A percentile compares a stretch with the other conserved stretches of the same genome.
These are phyloP conservation scores for Falcaria lacertinaria DNA, from an alignment of 2,888 invertebrate species.

Conservation along the genomic window DNA sequence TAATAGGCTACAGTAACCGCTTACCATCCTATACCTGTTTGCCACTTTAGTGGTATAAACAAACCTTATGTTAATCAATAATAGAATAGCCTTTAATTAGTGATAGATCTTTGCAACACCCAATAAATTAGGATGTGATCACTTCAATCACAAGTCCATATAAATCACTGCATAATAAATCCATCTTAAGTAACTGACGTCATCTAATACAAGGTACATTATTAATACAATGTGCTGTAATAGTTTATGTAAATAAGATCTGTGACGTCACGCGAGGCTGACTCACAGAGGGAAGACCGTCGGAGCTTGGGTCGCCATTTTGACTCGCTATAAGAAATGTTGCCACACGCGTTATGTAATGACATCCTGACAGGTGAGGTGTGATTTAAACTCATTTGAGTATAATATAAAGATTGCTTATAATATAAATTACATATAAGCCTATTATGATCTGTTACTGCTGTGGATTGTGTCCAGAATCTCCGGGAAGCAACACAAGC, in stretches of 20 bases:
- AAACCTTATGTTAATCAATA: too few relatives aligned
- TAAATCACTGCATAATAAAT: too few relatives aligned
- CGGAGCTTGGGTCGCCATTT: background rate
- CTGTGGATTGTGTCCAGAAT: too few relatives aligned
- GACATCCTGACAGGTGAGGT: background rate
- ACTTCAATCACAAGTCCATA: too few relatives aligned
- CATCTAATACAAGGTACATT: slow-evolving; percentile 5
- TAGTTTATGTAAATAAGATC: slow-evolving; percentile 25
- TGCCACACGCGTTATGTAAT: slow-evolving; percentile 7
- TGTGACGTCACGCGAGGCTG: slow-evolving; percentile 31
- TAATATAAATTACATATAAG: background rate
- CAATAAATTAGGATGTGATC: too few relatives aligned
- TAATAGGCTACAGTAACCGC: too few relatives aligned
- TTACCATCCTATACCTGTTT: too few relatives aligned
- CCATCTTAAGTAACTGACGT: background rate
- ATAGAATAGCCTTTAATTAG: too few relatives aligned
- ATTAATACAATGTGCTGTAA: slow-evolving; percentile 25
- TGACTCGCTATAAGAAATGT: slow-evolving; percentile 7
- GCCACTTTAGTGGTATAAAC: too few relatives aligned
- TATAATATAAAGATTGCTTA: background rate
- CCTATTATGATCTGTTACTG: too few relatives aligned
- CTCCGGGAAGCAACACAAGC: too few relatives aligned
- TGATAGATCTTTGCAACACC: too few relatives aligned
- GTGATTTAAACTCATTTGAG: background rate
- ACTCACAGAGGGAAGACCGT: slow-evolving; percentile 27